Evolutionary conservation across 2,113 vertebrate genomes (phyloP), one percentile per base, ranked within the genome.

Genomic region (Picathartes gymnocephalus): DNA sequence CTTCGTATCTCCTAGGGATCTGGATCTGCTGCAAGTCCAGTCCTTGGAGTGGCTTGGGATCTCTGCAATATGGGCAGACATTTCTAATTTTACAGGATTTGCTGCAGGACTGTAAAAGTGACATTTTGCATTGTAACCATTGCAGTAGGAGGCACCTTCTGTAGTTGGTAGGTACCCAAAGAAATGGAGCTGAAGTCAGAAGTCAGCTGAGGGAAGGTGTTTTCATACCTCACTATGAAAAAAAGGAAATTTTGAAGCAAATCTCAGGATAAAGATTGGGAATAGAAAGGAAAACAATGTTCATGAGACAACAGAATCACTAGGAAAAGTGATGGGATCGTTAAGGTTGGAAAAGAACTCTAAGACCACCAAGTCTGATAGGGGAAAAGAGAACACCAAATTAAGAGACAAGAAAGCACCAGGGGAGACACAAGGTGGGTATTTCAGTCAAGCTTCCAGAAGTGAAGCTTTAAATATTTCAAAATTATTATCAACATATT

Each of bases 401-500:
- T 57, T 16, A 19, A 53, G 11, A 73, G 21, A 81, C 40, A 82
- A 58, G 73, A 64, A 54, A 42, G 58, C 48, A 66, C 33, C 56
- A 78, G 6, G n/a, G 28, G 6, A 66, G 20, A 72, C 20, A 51
- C 2, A 2, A 57, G 76, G 33, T 72, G 23, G 84, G 70, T 74
- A 86, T 92, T 93, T 79, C 79, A 90, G 39, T 18, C 53, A 91
- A 94, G 48, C 80, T 85, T 88, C 78, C 79, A 31, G 53, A 95
- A 95, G 61, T 64, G 71, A 92, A 81, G 58, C 79, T 93, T 96
- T 89, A 96, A 97, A 91, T 96, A 95, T 95, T 97, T 97, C 91
- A 92, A 76, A 92, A 81, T 8, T 7, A 94, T 96, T 95, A 96
- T 90, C 94, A 96, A 65, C 94, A 76, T 97, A 86, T 95, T 97